phyloP scores from a whole-genome alignment of 1,140 invertebrate genomes.

The Hypsibius dujardini region DNA sequence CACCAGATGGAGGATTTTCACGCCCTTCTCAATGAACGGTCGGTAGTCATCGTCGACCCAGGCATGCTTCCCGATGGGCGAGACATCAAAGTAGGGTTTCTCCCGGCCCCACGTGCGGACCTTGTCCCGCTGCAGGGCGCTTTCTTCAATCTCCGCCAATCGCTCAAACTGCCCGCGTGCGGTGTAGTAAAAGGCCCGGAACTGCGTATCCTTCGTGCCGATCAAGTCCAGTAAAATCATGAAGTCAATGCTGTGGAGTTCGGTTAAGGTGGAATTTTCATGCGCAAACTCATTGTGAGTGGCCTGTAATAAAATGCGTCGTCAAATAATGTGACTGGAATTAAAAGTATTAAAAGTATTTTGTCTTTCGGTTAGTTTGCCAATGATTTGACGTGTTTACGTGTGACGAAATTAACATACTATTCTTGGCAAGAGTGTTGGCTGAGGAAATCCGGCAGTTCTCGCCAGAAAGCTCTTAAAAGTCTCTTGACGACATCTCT shows the following conservation, averaged over 20 bases:
- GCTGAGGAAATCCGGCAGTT: too few relatives aligned
- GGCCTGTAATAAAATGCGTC: background rate
- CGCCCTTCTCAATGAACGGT: slow-evolving; percentile 58
- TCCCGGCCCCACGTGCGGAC: background rate
- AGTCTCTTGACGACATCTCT: too few relatives aligned
- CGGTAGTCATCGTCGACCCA: slow-evolving; percentile 43
- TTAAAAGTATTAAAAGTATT: too few relatives aligned
- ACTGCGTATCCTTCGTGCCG: slow-evolving; percentile 59
- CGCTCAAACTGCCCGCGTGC: background rate
- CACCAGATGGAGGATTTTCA: slow-evolving; percentile 73
- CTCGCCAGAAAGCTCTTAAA: too few relatives aligned
- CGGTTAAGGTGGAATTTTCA: background rate
- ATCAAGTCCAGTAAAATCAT: slow-evolving; percentile 77
- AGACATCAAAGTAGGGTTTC: background rate
- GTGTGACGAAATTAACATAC: too few relatives aligned
- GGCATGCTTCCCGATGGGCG: background rate
- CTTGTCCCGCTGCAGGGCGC: too few relatives aligned
- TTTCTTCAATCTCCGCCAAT: background rate
- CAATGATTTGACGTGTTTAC: too few relatives aligned
- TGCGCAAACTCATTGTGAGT: background rate
- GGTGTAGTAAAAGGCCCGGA: slow-evolving; percentile 58
- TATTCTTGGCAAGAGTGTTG: too few relatives aligned
- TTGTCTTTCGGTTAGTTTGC: too few relatives aligned
- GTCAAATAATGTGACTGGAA: too few relatives aligned
- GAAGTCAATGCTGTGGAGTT: slow-evolving; percentile 37